Evolutionary conservation across 2,113 vertebrate species (phyloP), one percentile per base, ranked within the genome.

Genomic region (Peromyscus californicus): DNA sequence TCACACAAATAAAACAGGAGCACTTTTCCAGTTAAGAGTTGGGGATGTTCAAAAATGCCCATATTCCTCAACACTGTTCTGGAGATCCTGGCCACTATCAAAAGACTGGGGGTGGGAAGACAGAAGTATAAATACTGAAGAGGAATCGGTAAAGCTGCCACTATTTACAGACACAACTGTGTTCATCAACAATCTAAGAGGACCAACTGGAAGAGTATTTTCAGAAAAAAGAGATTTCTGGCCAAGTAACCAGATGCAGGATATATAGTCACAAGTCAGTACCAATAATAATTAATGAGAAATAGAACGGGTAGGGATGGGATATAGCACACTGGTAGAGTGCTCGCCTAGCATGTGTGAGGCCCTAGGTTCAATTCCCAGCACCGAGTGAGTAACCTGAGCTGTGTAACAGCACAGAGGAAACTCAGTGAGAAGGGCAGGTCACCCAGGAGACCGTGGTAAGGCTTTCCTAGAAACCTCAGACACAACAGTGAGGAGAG

Each of bases 161-260:
- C 36, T 72, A 78, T 78, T 69, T 82, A 9, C 42, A 92, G 26
- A 87, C 67, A 94, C 0, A 26, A 67, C 0, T 48, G 22, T 76
- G n/a, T 84, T 61, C 17, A 63, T 90, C 67, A 95, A 95, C 94
- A 89, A 85, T 51, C 11, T 65, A 91, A 83, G 21, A 95, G 15
- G 80, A 91, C 63, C 57, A 91, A 91, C n/a, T 91, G 65, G 63
- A 94, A 97, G 94, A 42, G 24, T 65, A 36, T 84, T 80, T 80
- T 94, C 93, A 95, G 57, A 95, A 86, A 95, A 93, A 84, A 94
- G 67, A 67, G 39, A 95, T 88, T 54, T 79, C 26, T 63, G 83
- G 72, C 78, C 45, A 85, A 93, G 51, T 51, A 84, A 65, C 3
- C 61, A 91, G 61, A 87, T 59, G 61, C 15, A 88, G 65, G 29